A percentile compares a stretch with the other conserved stretches of the same genome.
phyloP scores from a whole-genome alignment of 2,113 vertebrate species.

The Tachysurus fulvidraco region DNA sequence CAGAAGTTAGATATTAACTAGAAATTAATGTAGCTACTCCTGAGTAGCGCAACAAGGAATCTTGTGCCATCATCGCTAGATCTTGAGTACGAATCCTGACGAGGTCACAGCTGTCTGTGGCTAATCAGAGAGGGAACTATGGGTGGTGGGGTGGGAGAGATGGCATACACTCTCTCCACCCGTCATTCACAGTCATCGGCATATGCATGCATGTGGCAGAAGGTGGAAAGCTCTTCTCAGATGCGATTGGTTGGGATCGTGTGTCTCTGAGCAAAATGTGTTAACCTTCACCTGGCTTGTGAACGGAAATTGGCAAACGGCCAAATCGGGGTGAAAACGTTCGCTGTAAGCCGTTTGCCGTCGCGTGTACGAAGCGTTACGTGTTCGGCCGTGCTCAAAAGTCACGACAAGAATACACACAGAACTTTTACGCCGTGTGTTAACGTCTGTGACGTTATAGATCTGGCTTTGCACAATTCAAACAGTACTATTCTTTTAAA shows the following conservation, averaged over 20 bases:
- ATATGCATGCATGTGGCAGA: background rate
- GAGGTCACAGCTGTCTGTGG: background rate
- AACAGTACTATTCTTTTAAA: background rate
- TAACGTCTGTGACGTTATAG: background rate
- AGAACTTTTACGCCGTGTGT: background rate
- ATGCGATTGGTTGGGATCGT: background rate
- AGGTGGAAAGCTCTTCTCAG: background rate
- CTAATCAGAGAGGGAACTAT: background rate
- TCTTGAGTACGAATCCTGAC: background rate
- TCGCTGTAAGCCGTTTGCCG: no score
- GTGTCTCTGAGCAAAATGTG: background rate
- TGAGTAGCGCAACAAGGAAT: background rate
- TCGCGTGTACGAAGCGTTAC: background rate
- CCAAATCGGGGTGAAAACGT: background rate
- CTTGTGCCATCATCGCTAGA: background rate
- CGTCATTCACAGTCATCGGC: background rate
- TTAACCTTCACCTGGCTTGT: background rate
- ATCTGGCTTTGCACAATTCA: background rate
- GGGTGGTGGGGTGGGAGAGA: background rate
- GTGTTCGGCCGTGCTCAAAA: background rate
- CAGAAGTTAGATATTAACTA: background rate
- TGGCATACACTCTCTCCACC: no score
- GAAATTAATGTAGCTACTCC: background rate
- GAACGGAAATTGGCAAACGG: background rate
- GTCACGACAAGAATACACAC: background rate